Evolutionary conservation across 2,888 invertebrate species (phyloP).

Genomic region (Tuta absoluta): DNA sequence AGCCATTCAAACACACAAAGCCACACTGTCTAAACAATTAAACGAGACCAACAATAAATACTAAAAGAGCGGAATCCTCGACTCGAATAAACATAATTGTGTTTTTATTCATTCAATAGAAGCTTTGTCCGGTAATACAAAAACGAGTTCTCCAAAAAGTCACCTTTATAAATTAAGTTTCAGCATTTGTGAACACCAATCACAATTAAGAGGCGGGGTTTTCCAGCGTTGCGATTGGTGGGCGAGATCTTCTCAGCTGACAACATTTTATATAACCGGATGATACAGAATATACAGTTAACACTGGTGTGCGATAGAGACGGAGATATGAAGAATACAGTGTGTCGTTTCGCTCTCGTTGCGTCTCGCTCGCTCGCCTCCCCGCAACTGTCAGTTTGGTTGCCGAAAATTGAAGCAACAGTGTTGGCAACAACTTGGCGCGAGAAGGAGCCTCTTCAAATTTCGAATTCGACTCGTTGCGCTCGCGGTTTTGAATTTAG

Average conservation of each 20-base stretch:
- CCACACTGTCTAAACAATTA: conserved; percentile 59
- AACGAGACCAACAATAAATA: conserved; percentile 61
- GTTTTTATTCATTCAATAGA: conserved; percentile 76
- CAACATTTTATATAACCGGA: conserved; percentile 80
- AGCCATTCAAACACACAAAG: conserved; percentile 37
- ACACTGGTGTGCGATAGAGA: conserved; percentile 69
- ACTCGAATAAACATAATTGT: conserved; percentile 78
- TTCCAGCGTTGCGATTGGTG: conserved; percentile 56
- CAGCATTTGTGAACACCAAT: conserved; percentile 68
- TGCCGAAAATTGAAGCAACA: conserved; percentile 73
- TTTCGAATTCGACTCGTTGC: conserved; percentile 14
- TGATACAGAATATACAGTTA: conserved; percentile 82
- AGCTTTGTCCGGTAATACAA: conserved; percentile 67
- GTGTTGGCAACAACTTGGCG: conserved; percentile 66
- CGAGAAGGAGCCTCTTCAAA: conserved; percentile 52
- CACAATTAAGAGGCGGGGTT: conserved; percentile 59
- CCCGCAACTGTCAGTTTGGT: conserved; percentile 64
- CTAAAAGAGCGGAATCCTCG: conserved; percentile 63
- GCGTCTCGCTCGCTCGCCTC: conserved; percentile 55
- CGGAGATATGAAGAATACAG: conserved; percentile 64
- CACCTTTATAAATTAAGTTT: conserved; percentile 81
- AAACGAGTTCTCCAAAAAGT: conserved; percentile 77
- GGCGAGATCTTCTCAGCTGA: conserved; percentile 61
- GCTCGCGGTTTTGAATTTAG: conserved; percentile 29
- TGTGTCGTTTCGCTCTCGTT: conserved; percentile 69